Percentiles rank a stretch among this genome's conserved stretches.
phyloP scores from a whole-genome alignment of 2,797 vertebrate species.

The Arremon brunneinucha region DNA sequence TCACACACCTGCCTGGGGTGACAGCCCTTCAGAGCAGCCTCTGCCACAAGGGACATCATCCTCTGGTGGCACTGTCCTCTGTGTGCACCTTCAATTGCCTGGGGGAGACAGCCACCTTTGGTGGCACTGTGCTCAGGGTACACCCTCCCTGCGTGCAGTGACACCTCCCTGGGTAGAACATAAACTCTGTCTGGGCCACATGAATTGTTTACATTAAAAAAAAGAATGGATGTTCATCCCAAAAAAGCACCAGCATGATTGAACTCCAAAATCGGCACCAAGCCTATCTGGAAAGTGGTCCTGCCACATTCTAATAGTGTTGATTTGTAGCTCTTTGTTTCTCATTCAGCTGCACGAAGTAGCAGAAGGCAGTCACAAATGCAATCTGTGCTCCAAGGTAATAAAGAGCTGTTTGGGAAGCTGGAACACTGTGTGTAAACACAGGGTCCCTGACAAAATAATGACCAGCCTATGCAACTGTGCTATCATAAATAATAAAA shows the following conservation, averaged over 20 bases:
- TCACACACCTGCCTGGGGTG: background rate
- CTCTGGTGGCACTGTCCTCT: background rate
- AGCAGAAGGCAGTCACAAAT: background rate
- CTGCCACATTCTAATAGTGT: background rate
- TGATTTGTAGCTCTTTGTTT: background rate
- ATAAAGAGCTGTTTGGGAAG: background rate
- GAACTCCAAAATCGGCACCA: background rate
- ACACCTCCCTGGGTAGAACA: accelerated
- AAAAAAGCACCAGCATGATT: background rate
- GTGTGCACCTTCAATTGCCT: too few relatives aligned
- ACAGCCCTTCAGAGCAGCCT: background rate
- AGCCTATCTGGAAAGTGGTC: accelerated
- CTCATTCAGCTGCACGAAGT: background rate
- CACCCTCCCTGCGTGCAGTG: background rate
- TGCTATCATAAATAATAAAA: background rate
- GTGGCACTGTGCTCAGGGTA: background rate
- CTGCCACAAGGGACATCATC: background rate
- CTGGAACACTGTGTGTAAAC: background rate
- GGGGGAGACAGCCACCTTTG: background rate
- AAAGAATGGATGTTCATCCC: background rate
- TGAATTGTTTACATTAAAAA: background rate
- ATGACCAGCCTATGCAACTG: background rate
- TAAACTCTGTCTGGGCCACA: background rate
- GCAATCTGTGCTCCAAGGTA: background rate
- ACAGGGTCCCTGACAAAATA: background rate